These are phyloP conservation scores for Meteorus cinctellus DNA, from an alignment of 2,888 invertebrate species.

Conservation along the genomic window DNA sequence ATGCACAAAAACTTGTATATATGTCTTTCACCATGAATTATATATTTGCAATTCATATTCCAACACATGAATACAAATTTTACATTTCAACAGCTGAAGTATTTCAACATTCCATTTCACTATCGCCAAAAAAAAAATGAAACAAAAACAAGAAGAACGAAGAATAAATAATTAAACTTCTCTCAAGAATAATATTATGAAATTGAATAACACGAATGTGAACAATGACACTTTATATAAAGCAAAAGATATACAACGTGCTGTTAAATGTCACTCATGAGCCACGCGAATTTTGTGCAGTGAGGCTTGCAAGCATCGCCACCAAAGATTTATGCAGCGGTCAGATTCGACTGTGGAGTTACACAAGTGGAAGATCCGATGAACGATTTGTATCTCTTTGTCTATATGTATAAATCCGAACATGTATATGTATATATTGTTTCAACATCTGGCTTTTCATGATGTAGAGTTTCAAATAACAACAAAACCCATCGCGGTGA, in stretches of 20 bases:
- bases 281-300: slow-evolving; percentile 10
- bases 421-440: neutral
- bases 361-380: neutral
- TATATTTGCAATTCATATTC: neutral
- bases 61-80: neutral
- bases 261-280: slow-evolving; percentile 15
- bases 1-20: neutral
- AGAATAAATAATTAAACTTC: too few relatives aligned
- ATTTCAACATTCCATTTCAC: neutral
- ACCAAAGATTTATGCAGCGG: slow-evolving; percentile 29
- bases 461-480: slow-evolving; percentile 29
- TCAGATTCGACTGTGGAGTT: neutral
- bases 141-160: neutral
- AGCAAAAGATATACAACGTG: neutral
- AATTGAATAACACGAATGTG: neutral
- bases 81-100: neutral
- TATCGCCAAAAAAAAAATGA: neutral
- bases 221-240: neutral
- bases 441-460: slow-evolving; percentile 14
- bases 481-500: slow-evolving; percentile 19
- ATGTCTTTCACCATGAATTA: neutral
- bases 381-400: neutral
- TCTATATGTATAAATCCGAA: neutral
- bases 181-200: too few relatives aligned
- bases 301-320: neutral